Evolutionary conservation across 2,888 invertebrate genomes (phyloP), one percentile per base, ranked within the genome.

Genomic region (Trachelus troglodyta): DNA sequence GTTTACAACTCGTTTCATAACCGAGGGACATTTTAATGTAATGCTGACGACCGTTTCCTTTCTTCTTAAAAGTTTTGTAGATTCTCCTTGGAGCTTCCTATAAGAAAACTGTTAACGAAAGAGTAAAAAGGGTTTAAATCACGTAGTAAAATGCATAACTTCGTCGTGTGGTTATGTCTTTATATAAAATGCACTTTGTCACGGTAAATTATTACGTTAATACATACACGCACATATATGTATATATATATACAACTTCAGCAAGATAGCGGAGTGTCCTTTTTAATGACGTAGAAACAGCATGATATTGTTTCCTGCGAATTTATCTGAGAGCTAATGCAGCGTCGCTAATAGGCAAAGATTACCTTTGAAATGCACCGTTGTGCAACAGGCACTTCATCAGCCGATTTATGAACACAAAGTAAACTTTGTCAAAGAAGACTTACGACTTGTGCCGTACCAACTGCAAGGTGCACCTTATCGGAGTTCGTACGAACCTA

Each of bases 291-390:
- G 40, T 6, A 56, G 56, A 23, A 56, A 56, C 15, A 56, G 2
- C 9, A 56, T 56, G 56, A 56, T 56, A 56, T 56, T 56, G 56
- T 56, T 9, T 56, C 56, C 56, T 56, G 9, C 23, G 9, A 56
- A 23, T 56, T 56, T 56, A 23, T 56, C 9, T n/a, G 12, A 31
- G 6, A 40, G 30, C 68, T 34, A 75, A 75, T 75, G 75, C 75
- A 69, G 69, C 75, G 75, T 30, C 35, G 75, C 75, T 68, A 75
- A 75, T 75, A 34, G 35, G 69, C 69, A 68, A 30, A 31, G n/a
- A n/a, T 69, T 12, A 34, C 75, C 31, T 12, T 69, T 11, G 73
- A 73, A 73, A 37, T 69, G 76, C 56, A 73, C 76, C 73, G 69
- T 73, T 33, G 76, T 31, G 30, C 76, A 73, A 73, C 73, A 40